Base-by-base conservation (phyloP, 2,888 invertebrate genomes). In the Ornithoptera priamus region DNA sequence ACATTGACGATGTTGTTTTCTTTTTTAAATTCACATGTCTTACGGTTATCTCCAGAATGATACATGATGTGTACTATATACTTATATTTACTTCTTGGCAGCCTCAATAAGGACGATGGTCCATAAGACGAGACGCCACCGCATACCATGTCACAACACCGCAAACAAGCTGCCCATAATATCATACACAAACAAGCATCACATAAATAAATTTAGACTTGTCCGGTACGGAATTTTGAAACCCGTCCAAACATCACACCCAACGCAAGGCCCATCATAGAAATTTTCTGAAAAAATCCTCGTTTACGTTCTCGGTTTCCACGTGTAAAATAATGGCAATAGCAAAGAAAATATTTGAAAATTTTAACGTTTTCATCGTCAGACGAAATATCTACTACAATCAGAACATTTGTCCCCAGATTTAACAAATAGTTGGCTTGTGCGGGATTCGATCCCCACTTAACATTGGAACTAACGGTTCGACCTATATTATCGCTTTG, bases 171-270 rank as follows among this genome's bases (percentile, higher is more conserved):
- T 39, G 17, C 5, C 17, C 18, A 50, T 50, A 22, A 67, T 63
- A 12, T 50, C 59, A 67, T 39, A 22, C 50, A 70, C 59, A 70
- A 67, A 70, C 63, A 64, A 67, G 62, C 58, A 59, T 53, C 64
- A 60, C 63, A 42, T 62, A 70, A 70, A 67, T 67, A 70, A 66
- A 67, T 66, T 67, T 67, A 67, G 63, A 70, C 20, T 22, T 70
- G 59, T 65, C 65, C 60, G 61, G 59, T 24, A 18, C 17, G 73
- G 72, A 78, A 80, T 79, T 75, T 80, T 81, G 83, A 81, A 67
- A 74, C 75, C 70, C 69, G 68, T 78, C 81, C 80, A 81, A 80
- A 74, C 22, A 30, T 68, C 39, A 60, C 46, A 64, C 18, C 24
- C 24, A 3, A 22, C 22, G 24, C 22, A 17, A 70, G 61, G 70